Evolutionary conservation across 2,113 vertebrate species (phyloP).

Genomic region (Pygathrix nemaeus): DNA sequence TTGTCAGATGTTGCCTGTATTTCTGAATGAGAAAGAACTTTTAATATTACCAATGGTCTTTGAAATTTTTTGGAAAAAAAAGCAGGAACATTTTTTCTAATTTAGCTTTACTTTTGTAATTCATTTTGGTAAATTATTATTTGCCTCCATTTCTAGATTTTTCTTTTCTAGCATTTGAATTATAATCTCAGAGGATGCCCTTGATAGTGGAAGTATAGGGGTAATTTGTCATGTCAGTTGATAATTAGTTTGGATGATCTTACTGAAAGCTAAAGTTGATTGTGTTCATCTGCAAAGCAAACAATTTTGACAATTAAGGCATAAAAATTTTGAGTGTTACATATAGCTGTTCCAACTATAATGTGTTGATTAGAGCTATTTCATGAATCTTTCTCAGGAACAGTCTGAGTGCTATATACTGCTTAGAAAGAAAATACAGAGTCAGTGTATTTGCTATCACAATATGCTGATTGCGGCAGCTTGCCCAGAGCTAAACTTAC

Average conservation of each 20-base stretch:
- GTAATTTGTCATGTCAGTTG: slow-evolving; percentile 34
- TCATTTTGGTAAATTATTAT: slow-evolving; percentile 44
- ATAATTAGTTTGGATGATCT: slow-evolving; percentile 73
- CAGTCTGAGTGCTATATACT: slow-evolving; percentile 42
- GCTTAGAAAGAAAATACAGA: slow-evolving; percentile 66
- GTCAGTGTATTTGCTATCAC: slow-evolving; percentile 73
- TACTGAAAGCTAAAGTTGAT: slow-evolving; percentile 63
- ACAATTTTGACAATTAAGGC: slow-evolving; percentile 29
- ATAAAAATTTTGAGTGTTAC: slow-evolving; percentile 33
- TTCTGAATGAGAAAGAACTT: not conserved
- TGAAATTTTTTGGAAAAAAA: not conserved
- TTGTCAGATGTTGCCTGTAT: not conserved
- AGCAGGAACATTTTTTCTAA: not conserved
- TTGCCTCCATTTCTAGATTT: slow-evolving; percentile 13
- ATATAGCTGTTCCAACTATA: slow-evolving; percentile 45
- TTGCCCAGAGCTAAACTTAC: slow-evolving; percentile 73
- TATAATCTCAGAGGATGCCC: slow-evolving; percentile 2
- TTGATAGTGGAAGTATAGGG: not conserved
- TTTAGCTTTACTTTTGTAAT: slow-evolving; percentile 9
- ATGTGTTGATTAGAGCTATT: slow-evolving; percentile 48
- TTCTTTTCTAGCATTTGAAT: slow-evolving; percentile 13
- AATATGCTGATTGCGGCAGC: slow-evolving; percentile 67
- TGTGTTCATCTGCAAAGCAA: slow-evolving; percentile 63
- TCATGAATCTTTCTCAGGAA: slow-evolving; percentile 53
- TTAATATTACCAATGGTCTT: not conserved